Evolutionary conservation across 1,140 invertebrate species (phyloP).

Genomic region (Luehdorfia chinensis): DNA sequence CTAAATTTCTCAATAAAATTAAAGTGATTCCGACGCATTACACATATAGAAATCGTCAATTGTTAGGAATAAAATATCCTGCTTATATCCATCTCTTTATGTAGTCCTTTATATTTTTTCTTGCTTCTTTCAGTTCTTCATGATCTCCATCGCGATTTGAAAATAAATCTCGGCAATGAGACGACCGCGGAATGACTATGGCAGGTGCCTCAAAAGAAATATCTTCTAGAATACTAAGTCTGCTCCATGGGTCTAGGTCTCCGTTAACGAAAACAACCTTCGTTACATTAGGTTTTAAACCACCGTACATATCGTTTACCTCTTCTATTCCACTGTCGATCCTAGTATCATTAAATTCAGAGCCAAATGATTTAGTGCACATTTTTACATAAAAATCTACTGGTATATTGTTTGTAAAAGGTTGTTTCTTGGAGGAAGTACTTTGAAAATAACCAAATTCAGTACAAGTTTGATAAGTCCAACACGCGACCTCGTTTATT

Average conservation of each 20-base stretch:
- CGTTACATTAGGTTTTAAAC: constrained; percentile 73
- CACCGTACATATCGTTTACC: constrained; percentile 81
- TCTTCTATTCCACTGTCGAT: constrained; percentile 69
- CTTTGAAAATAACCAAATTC: constrained; percentile 91
- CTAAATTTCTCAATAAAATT: too few relatives aligned
- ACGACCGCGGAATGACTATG: constrained; percentile 41
- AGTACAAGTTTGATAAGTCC: constrained; percentile 90
- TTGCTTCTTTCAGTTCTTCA: constrained; percentile 50
- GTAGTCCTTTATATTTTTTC: constrained; percentile 47
- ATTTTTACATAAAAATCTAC: constrained; percentile 48
- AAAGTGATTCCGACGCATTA: too few relatives aligned
- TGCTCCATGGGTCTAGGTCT: constrained; percentile 81
- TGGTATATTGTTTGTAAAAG: constrained; percentile 83
- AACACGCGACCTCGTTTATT: constrained; percentile 53
- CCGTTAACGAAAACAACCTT: constrained; percentile 82
- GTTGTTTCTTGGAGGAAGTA: constrained; percentile 79
- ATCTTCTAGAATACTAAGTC: constrained; percentile 76
- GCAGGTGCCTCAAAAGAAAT: constrained; percentile 52
- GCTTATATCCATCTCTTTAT: constrained; percentile 58
- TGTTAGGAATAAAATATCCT: too few relatives aligned
- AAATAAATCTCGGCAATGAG: constrained; percentile 56
- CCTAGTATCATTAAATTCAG: constrained; percentile 51
- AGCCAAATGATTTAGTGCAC: constrained; percentile 43
- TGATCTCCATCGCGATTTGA: constrained; percentile 32
- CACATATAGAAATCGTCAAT: too few relatives aligned